Base-by-base conservation (phyloP, 2,797 vertebrate species). In the Sebastes umbrosus region DNA sequence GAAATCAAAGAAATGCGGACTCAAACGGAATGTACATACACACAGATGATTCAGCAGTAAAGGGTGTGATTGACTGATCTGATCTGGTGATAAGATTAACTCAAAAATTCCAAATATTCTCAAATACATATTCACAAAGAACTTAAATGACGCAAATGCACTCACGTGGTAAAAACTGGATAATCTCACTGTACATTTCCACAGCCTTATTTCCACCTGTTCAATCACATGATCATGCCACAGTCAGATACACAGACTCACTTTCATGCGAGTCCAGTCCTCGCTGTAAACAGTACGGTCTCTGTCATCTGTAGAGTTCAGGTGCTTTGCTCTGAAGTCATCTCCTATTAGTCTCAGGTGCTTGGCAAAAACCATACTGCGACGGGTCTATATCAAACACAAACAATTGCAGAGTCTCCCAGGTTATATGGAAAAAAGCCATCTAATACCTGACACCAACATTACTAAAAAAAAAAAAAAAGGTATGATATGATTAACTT, bases 291-390 rank as follows among this genome's bases (percentile, higher is more conserved):
- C 27, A 0, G 96, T 97, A 32, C 85, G 88, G 88, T 99, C 99
- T 1, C 85, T 81, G 59, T 95, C 92, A 25, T 99, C 97, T 0
- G 96, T 96, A 36, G 99, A 99, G 32, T 97, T 97, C 46, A 99
- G 96, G 75, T 96, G 88, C 18, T 87, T 95, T 55, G 91, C 95
- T 80, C 99, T 93, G 82, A 99, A 99, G 55, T 95, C 90, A 0
- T 99, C 97, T 1, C 97, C 98, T n/a, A 97, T 96, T 0, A 96
- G 78, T 8, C 98, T 95, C 52, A 99, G 94, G 88, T 99, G 98
- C 80, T 95, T 97, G 46, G 98, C 96, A n/a, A 99, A 99, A 78
- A 99, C 97, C 98, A 99, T 99, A 89, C 99, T 99, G 78, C 98
- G 96, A 3, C 99, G 96, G 2, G 97, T 97, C 99, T 99, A 84